A percentile compares a stretch with the other conserved stretches of the same genome.
phyloP scores from a whole-genome alignment of 2,797 vertebrate genomes.

The Antrozous pallidus region DNA sequence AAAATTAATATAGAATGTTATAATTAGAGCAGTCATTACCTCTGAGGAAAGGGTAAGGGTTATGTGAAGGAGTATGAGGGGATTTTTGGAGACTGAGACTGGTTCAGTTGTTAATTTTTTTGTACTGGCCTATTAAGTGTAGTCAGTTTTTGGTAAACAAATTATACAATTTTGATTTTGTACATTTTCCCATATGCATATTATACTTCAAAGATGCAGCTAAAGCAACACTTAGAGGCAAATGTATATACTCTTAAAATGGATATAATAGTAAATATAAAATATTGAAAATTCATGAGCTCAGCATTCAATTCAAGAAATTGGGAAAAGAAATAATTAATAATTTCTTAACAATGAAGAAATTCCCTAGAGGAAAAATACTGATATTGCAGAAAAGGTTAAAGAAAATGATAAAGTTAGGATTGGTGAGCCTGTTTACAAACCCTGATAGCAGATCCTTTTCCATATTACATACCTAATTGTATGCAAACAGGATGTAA shows the following conservation, averaged over 20 bases:
- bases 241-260: background rate
- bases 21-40: background rate
- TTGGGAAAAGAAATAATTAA: background rate
- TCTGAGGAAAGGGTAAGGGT: background rate
- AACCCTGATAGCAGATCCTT: background rate
- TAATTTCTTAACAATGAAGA: constrained; percentile 25
- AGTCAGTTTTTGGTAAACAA: background rate
- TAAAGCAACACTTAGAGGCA: background rate
- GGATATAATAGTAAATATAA: background rate
- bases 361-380: constrained; percentile 26
- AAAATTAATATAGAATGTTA: background rate
- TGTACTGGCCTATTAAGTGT: background rate
- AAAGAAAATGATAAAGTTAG: background rate
- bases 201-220: background rate
- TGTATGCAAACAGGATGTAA: constrained; percentile 73
- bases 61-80: background rate
- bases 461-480: constrained; percentile 76
- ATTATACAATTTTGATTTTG: background rate
- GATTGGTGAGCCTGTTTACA: background rate
- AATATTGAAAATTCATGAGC: constrained; percentile 8
- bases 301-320: background rate
- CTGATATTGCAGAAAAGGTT: background rate
- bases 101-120: background rate
- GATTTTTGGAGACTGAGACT: background rate
- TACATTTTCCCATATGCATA: background rate